Evolutionary conservation across 2,113 vertebrate species (phyloP).

Genomic region (Myxocyprinus asiaticus): DNA sequence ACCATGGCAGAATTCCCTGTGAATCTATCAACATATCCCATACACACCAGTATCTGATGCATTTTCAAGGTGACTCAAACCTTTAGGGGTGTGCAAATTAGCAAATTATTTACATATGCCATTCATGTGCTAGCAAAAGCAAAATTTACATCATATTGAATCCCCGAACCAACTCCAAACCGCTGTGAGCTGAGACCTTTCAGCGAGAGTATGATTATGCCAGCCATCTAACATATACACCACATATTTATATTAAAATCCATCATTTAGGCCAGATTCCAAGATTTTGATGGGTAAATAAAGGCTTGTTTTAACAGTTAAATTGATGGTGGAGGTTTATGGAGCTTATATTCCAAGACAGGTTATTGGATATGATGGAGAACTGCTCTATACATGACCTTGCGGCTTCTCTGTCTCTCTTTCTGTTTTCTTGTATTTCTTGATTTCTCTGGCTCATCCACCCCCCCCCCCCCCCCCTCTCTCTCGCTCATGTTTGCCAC

Average conservation of each 20-base stretch:
- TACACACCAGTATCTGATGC: constrained; percentile 21
- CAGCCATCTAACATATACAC: constrained; percentile 1
- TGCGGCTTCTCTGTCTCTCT: background rate
- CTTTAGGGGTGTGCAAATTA: constrained; percentile 37
- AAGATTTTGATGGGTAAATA: constrained; percentile 34
- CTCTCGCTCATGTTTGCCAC: constrained; percentile 15
- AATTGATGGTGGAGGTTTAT: constrained; percentile 5
- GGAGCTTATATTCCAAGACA: background rate
- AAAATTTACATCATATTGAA: constrained; percentile 31
- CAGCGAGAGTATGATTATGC: background rate
- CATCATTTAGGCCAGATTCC: constrained; percentile 17
- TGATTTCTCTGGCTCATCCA: background rate
- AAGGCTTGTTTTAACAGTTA: constrained; percentile 18
- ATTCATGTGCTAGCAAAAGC: constrained; percentile 36
- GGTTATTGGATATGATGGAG: constrained; percentile 38
- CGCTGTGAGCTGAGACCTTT: constrained; percentile 13
- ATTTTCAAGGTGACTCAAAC: constrained; percentile 31
- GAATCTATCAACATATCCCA: constrained; percentile 33
- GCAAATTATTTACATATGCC: constrained; percentile 43
- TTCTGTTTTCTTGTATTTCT: background rate
- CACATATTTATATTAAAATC: constrained; percentile 28
- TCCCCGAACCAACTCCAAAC: constrained; percentile 12
- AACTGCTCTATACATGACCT: constrained; percentile 34
- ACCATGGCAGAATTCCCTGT: constrained; percentile 14
- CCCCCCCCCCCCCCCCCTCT: no score